Evolutionary conservation across 2,888 invertebrate genomes (phyloP).

Genomic region (Athetis lepigone): DNA sequence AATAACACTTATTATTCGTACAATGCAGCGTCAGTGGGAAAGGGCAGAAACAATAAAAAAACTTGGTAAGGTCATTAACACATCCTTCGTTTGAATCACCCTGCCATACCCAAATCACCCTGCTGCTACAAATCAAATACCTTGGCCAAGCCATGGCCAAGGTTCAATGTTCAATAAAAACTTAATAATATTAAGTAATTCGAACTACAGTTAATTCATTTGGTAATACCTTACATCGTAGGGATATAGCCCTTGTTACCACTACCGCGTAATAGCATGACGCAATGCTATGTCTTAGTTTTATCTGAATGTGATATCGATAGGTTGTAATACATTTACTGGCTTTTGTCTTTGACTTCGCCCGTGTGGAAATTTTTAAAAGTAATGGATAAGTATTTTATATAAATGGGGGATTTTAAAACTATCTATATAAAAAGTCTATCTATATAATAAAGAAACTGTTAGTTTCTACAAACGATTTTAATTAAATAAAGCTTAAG

Average conservation of each 20-base stretch:
- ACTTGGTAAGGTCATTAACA: neutral
- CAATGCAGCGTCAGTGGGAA: neutral
- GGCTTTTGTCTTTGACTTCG: too few relatives aligned
- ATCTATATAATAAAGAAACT: too few relatives aligned
- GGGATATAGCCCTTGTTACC: conserved; percentile 14
- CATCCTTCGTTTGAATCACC: neutral
- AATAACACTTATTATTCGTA: conserved; percentile 4
- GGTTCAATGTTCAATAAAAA: neutral
- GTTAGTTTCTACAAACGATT: too few relatives aligned
- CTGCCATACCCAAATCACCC: too few relatives aligned
- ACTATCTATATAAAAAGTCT: too few relatives aligned
- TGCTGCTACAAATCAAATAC: neutral
- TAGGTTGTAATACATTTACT: too few relatives aligned
- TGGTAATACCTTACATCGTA: neutral
- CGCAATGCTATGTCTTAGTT: conserved; percentile 23
- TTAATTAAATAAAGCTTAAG: too few relatives aligned
- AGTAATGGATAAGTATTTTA: too few relatives aligned
- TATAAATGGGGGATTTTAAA: too few relatives aligned
- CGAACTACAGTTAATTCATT: neutral
- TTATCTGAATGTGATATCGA: too few relatives aligned
- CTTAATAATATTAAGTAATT: neutral
- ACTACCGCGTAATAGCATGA: conserved; percentile 10
- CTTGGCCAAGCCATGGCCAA: too few relatives aligned
- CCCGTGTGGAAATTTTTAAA: too few relatives aligned
- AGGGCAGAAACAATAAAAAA: neutral